A percentile compares a stretch with the other conserved stretches of the same genome.
Conservation (phyloP, 2,888 invertebrate species). For the Unio pictorum region DNA sequence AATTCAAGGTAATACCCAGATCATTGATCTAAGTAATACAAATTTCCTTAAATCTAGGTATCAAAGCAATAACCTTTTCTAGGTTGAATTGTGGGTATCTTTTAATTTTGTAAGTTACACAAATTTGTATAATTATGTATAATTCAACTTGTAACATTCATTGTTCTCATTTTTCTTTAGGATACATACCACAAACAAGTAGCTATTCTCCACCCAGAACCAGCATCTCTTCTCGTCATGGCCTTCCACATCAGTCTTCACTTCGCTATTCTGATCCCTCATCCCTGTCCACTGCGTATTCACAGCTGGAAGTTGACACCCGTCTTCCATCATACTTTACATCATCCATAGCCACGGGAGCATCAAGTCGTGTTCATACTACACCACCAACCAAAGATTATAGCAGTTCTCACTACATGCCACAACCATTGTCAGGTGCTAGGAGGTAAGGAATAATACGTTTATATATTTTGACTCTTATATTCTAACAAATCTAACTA, state of each 20-base stretch:
- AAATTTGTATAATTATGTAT: neutral
- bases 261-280: constrained; percentile 2
- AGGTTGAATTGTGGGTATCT: no score
- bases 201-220: constrained; percentile 40
- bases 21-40: no score
- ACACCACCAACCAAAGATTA: constrained; percentile 55
- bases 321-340: constrained; percentile 24
- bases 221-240: constrained; percentile 14
- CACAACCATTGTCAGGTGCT: constrained; percentile 43
- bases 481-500: constrained; percentile 2
- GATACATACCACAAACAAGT: constrained; percentile 41
- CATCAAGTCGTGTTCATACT: constrained; percentile 20
- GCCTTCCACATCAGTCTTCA: constrained; percentile 10
- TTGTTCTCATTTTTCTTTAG: constrained; percentile 20
- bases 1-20: no score
- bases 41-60: no score
- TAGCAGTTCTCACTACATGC: constrained; percentile 27
- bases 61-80: no score
- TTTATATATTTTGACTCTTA: neutral
- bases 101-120: no score
- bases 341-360: constrained; percentile 8
- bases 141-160: constrained; percentile 5
- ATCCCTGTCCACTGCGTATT: constrained; percentile 3
- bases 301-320: constrained; percentile 9
- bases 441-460: constrained; percentile 37